phyloP scores from a whole-genome alignment of 2,113 vertebrate genomes.

The Collichthys lucidus region DNA sequence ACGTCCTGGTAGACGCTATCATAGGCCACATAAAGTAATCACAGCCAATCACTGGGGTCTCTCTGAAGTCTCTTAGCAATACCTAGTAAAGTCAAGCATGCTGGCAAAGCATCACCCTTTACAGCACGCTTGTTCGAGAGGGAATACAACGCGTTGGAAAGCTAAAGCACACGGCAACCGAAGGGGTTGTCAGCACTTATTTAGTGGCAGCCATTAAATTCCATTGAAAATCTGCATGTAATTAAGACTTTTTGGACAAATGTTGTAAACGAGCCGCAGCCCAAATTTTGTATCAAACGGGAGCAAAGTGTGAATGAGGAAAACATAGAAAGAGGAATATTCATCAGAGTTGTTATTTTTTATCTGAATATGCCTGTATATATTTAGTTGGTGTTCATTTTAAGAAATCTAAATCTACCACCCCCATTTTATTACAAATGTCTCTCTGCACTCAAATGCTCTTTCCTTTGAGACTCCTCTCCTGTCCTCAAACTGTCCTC shows the following conservation, averaged over 20 bases:
- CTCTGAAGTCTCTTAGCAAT: conserved; percentile 1
- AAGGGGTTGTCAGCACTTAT: not conserved
- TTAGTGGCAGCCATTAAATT: not conserved
- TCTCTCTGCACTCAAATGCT: not conserved
- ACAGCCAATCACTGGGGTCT: not conserved
- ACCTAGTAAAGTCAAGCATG: not conserved
- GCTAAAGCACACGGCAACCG: not conserved
- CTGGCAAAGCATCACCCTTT: not conserved
- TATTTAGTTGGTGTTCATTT: not conserved
- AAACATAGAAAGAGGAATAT: not conserved
- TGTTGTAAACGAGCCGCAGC: not conserved
- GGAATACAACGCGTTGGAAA: not conserved
- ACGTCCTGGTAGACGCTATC: not conserved
- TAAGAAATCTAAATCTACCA: not conserved
- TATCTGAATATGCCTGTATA: not conserved
- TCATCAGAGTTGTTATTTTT: not conserved
- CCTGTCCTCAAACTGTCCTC: conserved; percentile 18
- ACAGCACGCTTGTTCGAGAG: not conserved
- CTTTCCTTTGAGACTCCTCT: not conserved
- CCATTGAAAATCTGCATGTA: not conserved
- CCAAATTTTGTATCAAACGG: not conserved
- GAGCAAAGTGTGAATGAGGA: not conserved
- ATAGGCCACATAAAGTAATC: not conserved
- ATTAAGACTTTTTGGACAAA: not conserved
- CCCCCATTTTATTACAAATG: not conserved